Base-by-base conservation (phyloP, 2,797 vertebrate genomes). In the Sebastes kiyomatsui region DNA sequence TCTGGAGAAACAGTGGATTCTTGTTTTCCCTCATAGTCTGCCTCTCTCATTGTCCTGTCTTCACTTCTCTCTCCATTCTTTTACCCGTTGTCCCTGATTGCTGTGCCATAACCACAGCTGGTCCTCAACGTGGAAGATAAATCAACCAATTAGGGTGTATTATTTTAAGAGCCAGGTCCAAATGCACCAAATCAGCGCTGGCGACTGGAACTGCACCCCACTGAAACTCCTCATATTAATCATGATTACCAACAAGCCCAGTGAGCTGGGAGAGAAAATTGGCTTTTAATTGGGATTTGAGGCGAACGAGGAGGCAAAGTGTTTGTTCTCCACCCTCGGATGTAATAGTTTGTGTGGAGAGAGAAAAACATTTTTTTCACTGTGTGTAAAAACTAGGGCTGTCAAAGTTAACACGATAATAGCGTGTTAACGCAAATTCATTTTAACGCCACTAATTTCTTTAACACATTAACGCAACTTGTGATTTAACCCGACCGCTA, bases 121-220 rank as follows among this genome's bases (percentile, higher is more conserved):
- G 84, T 90, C 64, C 88, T 83, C 84, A 87, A 87, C 73, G 32
- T 23, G 67, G 76, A 75, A 87, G 82, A 94, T 95, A 92, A 93
- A 94, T 94, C 88, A 83, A 87, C 79, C 87, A 90, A 91, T 95
- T 93, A 94, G 80, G 66, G 23, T 72, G 76, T 77, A 80, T 92
- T 90, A 84, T 93, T 93, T 93, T 90, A 94, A 92, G 82, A 85
- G 82, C 82, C 73, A 62, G 67, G 76, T 92, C 89, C 91, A 90
- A 91, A 90, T 82, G 75, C 75, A 84, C 68, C 60, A 83, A 91
- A 92, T 87, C 88, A 88, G 84, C 9, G 60, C 69, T 78, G 75
- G 80, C n/a, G 60, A 85, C 85, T 82, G 62, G 30, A 83, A 59
- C 78, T 42, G 67, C 64, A 85, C 73, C 52, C 60, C 65, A 33